Percentiles rank a stretch among this genome's conserved stretches.
Evolutionary conservation across 2,797 vertebrate species (phyloP).

Genomic region (Zalophus californianus): DNA sequence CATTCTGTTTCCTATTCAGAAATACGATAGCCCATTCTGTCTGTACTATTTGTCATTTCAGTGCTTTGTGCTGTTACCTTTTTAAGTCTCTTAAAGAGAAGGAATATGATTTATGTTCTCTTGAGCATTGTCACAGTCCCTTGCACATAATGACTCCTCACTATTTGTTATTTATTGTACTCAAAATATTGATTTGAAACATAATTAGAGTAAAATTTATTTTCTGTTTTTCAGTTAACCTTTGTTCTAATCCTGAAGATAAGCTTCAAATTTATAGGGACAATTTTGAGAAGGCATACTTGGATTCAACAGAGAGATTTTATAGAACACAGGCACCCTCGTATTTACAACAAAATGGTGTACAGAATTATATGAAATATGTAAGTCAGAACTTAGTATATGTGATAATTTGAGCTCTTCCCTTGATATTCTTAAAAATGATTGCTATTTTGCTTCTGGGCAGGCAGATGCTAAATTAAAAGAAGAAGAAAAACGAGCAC

Average conservation of each 20-base stretch:
- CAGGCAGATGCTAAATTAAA: constrained; percentile 99
- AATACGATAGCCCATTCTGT: neutral
- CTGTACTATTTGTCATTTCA: neutral
- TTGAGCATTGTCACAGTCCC: neutral
- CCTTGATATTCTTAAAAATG: constrained; percentile 84
- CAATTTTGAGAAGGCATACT: constrained; percentile 99
- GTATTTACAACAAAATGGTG: constrained; percentile 98
- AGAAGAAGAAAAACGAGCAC: constrained; percentile 98
- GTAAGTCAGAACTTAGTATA: constrained; percentile 89
- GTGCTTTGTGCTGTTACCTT: constrained; percentile 18
- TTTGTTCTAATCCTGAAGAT: constrained; percentile 98
- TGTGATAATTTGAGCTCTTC: constrained; percentile 63
- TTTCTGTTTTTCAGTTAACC: constrained; percentile 93
- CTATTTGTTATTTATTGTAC: constrained; percentile 53
- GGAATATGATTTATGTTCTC: neutral
- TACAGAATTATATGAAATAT: constrained; percentile 99
- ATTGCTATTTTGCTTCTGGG: constrained; percentile 87
- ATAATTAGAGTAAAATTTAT: constrained; percentile 73
- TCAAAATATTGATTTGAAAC: constrained; percentile 56
- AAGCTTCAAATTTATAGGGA: constrained; percentile 99
- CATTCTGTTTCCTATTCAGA: neutral
- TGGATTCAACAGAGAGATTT: constrained; percentile 98
- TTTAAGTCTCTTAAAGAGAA: constrained; percentile 15
- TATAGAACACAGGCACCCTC: constrained; percentile 98
- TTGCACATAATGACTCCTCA: constrained; percentile 29